These are phyloP conservation scores for Chaunax sp. DNA, from an alignment of 2,797 vertebrate genomes.

Conservation along the genomic window DNA sequence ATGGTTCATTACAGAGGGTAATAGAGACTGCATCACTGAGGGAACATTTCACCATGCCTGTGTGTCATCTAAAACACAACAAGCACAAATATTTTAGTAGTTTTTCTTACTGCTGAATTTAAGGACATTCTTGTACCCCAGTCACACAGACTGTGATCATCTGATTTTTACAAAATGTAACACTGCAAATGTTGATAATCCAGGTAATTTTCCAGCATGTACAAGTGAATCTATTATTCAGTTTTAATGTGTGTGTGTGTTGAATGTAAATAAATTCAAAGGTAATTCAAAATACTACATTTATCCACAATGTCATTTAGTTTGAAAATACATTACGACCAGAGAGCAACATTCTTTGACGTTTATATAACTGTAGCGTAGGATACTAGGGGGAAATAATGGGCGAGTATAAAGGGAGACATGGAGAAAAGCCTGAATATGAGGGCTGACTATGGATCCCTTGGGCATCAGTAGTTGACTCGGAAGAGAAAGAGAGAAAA, in stretches of 20 bases:
- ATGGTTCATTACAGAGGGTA: constrained; percentile 12
- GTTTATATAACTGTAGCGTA: constrained; percentile 36
- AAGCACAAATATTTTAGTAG: constrained; percentile 9
- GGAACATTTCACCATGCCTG: constrained; percentile 21
- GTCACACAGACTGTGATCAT: constrained; percentile 23
- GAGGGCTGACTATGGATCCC: constrained; percentile 66
- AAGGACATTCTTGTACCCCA: constrained; percentile 5
- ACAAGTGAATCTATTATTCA: constrained; percentile 53
- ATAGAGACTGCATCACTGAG: constrained; percentile 15
- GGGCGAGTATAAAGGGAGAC: constrained; percentile 43
- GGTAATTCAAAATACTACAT: constrained; percentile 40
- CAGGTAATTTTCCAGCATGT: constrained; percentile 48
- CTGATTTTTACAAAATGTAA: constrained; percentile 26
- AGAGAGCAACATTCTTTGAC: constrained; percentile 41
- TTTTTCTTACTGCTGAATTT: constrained; percentile 24
- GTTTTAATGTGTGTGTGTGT: constrained; percentile 53
- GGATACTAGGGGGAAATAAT: constrained; percentile 3
- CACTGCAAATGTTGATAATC: constrained; percentile 46
- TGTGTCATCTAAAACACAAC: constrained; percentile 14
- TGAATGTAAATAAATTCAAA: constrained; percentile 58
- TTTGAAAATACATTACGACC: constrained; percentile 41
- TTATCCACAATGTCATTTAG: constrained; percentile 44
- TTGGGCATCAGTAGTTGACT: constrained; percentile 59
- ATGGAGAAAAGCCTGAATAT: constrained; percentile 41
- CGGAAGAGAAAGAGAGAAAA: constrained; percentile 45